A percentile compares a stretch with the other conserved stretches of the same genome.
Evolutionary conservation across 2,888 invertebrate species (phyloP).

Genomic region (Lithophane socia): DNA sequence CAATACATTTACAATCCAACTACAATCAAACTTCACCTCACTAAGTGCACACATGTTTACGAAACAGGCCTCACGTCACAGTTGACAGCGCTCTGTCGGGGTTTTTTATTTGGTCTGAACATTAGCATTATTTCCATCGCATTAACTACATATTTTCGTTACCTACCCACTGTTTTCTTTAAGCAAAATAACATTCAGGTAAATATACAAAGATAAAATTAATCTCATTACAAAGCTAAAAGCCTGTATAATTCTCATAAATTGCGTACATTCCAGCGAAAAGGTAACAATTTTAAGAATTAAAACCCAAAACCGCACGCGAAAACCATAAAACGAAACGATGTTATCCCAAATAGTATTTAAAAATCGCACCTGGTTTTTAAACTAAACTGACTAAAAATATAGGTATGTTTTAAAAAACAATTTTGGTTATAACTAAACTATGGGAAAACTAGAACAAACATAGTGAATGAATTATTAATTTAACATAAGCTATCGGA

Average conservation of each 20-base stretch:
- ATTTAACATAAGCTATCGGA: conserved; percentile 65
- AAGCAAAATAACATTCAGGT: neutral
- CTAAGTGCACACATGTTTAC: too few relatives aligned
- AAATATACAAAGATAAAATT: conserved; percentile 1
- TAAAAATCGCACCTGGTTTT: conserved; percentile 43
- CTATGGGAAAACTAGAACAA: conserved; percentile 58
- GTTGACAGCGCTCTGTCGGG: too few relatives aligned
- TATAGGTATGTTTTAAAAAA: conserved; percentile 26
- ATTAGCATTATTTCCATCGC: neutral
- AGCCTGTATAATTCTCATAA: neutral
- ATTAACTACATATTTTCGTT: neutral
- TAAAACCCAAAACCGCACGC: conserved; percentile 9
- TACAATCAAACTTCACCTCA: too few relatives aligned
- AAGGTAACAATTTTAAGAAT: conserved; percentile 26
- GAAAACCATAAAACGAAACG: conserved; percentile 14
- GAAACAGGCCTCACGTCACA: too few relatives aligned
- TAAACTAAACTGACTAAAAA: conserved; percentile 28
- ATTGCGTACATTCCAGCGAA: conserved; percentile 1
- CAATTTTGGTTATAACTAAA: conserved; percentile 30
- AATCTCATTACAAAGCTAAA: neutral
- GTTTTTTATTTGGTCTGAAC: too few relatives aligned
- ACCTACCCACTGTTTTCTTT: neutral
- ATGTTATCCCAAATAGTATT: conserved; percentile 37
- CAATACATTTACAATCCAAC: too few relatives aligned
- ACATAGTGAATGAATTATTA: conserved; percentile 68